Evolutionary conservation across 1,140 invertebrate genomes (phyloP).

Genomic region (Euschistus heros): DNA sequence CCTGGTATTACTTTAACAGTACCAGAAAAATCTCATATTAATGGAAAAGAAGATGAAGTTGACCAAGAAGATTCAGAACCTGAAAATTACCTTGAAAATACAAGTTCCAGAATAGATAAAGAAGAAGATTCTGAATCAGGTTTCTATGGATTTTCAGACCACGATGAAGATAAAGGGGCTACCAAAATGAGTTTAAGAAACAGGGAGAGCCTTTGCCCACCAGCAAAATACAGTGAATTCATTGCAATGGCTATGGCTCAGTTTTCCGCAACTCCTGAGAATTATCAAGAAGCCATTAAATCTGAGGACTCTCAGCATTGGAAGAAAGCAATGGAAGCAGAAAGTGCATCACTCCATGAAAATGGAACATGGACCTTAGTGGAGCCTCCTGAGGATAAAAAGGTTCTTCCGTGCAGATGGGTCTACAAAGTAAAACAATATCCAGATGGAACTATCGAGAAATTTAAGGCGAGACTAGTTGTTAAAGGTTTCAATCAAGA

Average conservation of each 20-base stretch:
- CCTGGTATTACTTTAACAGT: not conserved
- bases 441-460: not conserved
- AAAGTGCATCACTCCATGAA: too few species aligned
- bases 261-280: too few species aligned
- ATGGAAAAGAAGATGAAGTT: not conserved
- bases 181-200: not conserved
- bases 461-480: not conserved
- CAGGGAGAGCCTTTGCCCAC: not conserved
- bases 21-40: not conserved
- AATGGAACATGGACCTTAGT: too few species aligned
- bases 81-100: not conserved
- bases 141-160: too few species aligned
- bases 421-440: too few species aligned
- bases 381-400: too few species aligned
- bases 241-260: too few species aligned
- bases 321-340: too few species aligned
- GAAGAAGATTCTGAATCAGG: not conserved
- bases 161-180: not conserved
- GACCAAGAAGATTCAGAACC: too few species aligned
- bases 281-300: too few species aligned
- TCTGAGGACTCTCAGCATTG: too few species aligned
- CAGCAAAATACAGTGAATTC: not conserved
- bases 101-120: not conserved
- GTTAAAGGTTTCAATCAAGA: not conserved
- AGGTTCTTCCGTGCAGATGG: too few species aligned